phyloP scores from a whole-genome alignment of 2,797 vertebrate genomes.

The Alectoris magna region DNA sequence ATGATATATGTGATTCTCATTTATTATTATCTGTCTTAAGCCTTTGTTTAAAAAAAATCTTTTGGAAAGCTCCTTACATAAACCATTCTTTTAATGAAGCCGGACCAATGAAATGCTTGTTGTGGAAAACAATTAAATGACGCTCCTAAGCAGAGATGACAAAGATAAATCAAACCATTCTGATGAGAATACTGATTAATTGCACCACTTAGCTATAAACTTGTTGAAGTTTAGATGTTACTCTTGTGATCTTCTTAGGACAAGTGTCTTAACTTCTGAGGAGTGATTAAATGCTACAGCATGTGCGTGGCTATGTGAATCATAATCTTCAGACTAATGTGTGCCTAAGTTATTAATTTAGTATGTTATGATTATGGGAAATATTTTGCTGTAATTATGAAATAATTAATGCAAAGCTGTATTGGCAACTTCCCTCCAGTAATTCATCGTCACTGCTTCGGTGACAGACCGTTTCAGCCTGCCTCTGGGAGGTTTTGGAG shows the following conservation, averaged over 20 bases:
- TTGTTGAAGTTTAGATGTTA: background rate
- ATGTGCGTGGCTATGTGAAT: background rate
- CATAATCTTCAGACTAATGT: background rate
- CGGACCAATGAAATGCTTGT: background rate
- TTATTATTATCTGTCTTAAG: background rate
- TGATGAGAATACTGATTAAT: constrained; percentile 20
- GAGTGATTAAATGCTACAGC: background rate
- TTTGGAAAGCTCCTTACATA: constrained; percentile 20
- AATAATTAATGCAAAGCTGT: background rate
- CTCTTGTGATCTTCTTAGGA: background rate
- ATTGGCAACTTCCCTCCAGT: background rate
- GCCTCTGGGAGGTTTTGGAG: background rate
- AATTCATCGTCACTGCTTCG: background rate
- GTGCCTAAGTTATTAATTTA: background rate
- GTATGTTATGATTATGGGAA: background rate
- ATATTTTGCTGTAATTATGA: background rate
- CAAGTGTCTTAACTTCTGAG: background rate
- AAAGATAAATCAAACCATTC: constrained; percentile 29
- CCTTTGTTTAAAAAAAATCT: background rate
- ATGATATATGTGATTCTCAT: background rate
- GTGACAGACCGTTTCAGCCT: background rate
- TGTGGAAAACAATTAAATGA: constrained; percentile 1
- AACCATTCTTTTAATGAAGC: background rate
- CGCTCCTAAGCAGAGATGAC: background rate
- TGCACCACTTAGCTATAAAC: background rate